phyloP scores from a whole-genome alignment of 2,797 vertebrate genomes.

The Sebastolobus altivelis region DNA sequence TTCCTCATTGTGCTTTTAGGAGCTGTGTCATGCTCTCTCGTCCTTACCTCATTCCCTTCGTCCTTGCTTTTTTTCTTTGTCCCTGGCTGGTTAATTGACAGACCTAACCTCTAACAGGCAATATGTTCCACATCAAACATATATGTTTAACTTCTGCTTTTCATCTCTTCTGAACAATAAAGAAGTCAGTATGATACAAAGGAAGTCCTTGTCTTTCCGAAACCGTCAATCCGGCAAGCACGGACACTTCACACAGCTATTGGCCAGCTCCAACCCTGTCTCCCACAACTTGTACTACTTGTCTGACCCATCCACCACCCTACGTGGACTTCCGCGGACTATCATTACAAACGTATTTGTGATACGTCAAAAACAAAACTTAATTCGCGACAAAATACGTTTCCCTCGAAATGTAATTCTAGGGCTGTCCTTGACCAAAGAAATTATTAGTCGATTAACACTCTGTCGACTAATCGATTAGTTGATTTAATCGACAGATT shows the following conservation, averaged over 20 bases:
- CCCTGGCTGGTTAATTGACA: not conserved
- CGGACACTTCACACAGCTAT: not conserved
- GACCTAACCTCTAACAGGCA: not conserved
- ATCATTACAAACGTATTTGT: too few species aligned
- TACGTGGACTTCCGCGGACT: too few species aligned
- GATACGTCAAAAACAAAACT: too few species aligned
- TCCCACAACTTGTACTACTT: too few species aligned
- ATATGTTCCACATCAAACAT: not conserved
- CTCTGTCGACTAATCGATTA: too few species aligned
- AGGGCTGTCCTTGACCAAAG: too few species aligned
- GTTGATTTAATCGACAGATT: too few species aligned
- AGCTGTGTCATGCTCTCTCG: not conserved
- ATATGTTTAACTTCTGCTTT: not conserved
- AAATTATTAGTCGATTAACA: too few species aligned
- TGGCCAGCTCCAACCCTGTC: not conserved
- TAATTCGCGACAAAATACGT: too few species aligned
- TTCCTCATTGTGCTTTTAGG: conserved; percentile 46
- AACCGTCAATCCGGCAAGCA: not conserved
- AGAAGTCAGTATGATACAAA: not conserved
- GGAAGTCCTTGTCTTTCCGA: not conserved
- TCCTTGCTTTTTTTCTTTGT: not conserved
- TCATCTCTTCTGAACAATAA: not conserved
- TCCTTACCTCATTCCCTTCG: not conserved
- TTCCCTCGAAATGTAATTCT: too few species aligned
- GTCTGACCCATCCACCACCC: too few species aligned